Conservation (phyloP, 1,140 invertebrate genomes). For the Mercenaria mercenaria region DNA sequence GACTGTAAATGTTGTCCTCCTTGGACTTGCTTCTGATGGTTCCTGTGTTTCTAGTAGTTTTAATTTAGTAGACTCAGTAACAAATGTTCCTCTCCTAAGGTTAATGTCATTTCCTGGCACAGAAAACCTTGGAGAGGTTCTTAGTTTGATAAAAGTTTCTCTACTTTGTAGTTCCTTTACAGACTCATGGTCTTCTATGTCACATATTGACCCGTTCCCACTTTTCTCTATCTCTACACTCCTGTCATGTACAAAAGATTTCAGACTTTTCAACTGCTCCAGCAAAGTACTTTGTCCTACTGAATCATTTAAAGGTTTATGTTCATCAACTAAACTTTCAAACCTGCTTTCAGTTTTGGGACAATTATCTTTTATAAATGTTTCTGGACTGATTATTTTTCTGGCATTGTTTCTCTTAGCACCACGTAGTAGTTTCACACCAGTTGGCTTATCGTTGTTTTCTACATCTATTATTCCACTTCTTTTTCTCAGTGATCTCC, state of each 20-base stretch:
- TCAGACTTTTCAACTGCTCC: slow-evolving; percentile 70
- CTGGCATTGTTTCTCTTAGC: slow-evolving; percentile 29
- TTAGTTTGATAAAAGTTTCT: slow-evolving; percentile 48
- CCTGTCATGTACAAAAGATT: slow-evolving; percentile 67
- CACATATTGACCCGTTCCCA: neutral
- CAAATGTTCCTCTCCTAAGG: slow-evolving; percentile 57
- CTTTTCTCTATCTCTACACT: slow-evolving; percentile 55
- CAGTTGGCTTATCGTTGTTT: slow-evolving; percentile 18
- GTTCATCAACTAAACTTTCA: neutral
- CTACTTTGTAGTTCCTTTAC: neutral
- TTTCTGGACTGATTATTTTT: slow-evolving; percentile 66
- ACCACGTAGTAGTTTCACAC: slow-evolving; percentile 38
- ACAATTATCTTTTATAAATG: slow-evolving; percentile 70
- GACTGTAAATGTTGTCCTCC: slow-evolving; percentile 61
- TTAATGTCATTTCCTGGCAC: slow-evolving; percentile 32
- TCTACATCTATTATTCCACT: slow-evolving; percentile 32
- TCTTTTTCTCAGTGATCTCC: slow-evolving; percentile 30
- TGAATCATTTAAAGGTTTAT: slow-evolving; percentile 63
- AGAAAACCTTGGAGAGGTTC: slow-evolving; percentile 56
- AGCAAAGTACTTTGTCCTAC: slow-evolving; percentile 73
- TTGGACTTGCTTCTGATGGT: slow-evolving; percentile 59
- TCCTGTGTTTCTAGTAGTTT: slow-evolving; percentile 45
- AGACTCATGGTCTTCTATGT: neutral
- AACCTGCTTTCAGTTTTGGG: neutral
- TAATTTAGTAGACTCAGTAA: slow-evolving; percentile 32